A percentile compares a stretch with the other conserved stretches of the same genome.
These are phyloP conservation scores for Beaufortia kweichowensis DNA, from an alignment of 2,113 vertebrate species.

Conservation along the genomic window DNA sequence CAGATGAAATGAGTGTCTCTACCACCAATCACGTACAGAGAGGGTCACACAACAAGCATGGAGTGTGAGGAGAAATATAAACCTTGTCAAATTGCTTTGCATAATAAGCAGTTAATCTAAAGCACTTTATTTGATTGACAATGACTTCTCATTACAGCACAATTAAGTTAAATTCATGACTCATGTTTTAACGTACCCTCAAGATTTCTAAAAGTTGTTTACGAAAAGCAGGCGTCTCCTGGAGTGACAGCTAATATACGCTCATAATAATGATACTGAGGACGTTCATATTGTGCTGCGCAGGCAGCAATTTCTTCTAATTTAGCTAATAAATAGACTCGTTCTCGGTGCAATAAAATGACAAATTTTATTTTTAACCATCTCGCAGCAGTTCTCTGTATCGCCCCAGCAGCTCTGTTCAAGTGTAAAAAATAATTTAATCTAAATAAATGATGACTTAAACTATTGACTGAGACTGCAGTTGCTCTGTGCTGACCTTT, in stretches of 20 bases:
- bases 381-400: conserved; percentile 4
- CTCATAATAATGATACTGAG: background rate
- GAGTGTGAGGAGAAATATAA: too few species aligned
- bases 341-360: background rate
- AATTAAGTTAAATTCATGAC: background rate
- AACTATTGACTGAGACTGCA: conserved; percentile 20
- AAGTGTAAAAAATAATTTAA: conserved; percentile 6
- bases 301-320: background rate
- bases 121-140: background rate
- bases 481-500: conserved; percentile 18
- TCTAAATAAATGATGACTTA: conserved; percentile 34
- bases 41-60: background rate
- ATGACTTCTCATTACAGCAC: background rate
- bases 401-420: background rate
- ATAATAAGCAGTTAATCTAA: background rate
- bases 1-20: conserved; percentile 14
- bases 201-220: conserved; percentile 6
- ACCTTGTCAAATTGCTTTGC: background rate
- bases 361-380: background rate
- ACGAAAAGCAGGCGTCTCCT: background rate
- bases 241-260: background rate
- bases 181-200: background rate
- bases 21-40: background rate
- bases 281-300: background rate
- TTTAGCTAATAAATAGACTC: background rate